Conservation (phyloP, 2,113 vertebrate genomes). For the Pycnonotus jocosus region DNA sequence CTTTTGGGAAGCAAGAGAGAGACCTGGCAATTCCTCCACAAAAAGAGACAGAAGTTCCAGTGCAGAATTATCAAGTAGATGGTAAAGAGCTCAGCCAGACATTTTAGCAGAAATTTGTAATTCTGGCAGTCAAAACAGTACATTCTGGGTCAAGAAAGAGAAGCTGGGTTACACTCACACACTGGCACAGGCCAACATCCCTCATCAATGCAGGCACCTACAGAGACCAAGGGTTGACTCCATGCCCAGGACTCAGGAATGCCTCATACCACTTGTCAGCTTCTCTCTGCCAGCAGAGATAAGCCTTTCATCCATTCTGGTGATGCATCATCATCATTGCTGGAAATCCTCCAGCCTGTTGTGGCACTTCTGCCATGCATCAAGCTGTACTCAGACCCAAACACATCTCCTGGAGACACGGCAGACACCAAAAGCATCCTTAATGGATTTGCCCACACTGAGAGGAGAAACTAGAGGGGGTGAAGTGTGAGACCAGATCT, state of each 20-base stretch:
- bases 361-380: not conserved
- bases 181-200: too few species aligned
- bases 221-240: not conserved
- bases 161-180: fast-evolving
- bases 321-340: not conserved
- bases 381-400: not conserved
- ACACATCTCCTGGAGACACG: not conserved
- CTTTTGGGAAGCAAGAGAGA: not conserved
- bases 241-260: not conserved
- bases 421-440: not conserved
- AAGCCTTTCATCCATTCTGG: not conserved
- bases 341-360: not conserved
- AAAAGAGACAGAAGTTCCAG: not conserved
- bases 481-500: not conserved
- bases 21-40: not conserved
- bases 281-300: not conserved
- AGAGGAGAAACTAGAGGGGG: not conserved
- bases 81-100: fast-evolving
- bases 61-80: not conserved
- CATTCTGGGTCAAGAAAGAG: not conserved
- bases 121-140: not conserved
- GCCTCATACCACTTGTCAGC: not conserved
- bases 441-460: fast-evolving
- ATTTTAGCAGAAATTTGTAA: not conserved
- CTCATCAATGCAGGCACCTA: not conserved